These are phyloP conservation scores for Dicycla oo DNA, from an alignment of 2,888 invertebrate species.

Conservation along the genomic window DNA sequence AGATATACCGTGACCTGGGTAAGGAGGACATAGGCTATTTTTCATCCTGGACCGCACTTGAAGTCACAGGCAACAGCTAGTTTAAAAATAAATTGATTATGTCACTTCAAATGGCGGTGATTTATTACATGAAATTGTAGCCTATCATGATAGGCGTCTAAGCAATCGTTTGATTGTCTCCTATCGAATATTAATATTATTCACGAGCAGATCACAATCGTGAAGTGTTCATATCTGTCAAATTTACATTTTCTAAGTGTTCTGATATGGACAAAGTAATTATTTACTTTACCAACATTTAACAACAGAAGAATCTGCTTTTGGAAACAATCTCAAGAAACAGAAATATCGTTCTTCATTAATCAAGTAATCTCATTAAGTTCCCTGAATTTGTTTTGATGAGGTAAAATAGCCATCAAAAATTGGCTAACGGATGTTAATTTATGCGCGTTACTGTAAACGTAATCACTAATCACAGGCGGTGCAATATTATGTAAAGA, in stretches of 20 bases:
- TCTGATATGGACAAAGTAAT: background rate
- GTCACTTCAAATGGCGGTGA: background rate
- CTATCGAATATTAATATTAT: background rate
- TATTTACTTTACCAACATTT: background rate
- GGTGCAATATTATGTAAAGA: constrained; percentile 81
- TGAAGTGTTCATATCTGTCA: background rate
- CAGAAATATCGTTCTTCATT: background rate
- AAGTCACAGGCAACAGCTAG: no score
- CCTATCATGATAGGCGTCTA: constrained; percentile 1
- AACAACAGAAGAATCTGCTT: background rate
- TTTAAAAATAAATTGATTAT: background rate
- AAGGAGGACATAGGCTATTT: no score
- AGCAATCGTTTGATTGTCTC: background rate
- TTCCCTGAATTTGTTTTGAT: background rate
- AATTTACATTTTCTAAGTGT: background rate
- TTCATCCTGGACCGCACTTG: no score
- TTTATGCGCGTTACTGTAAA: constrained; percentile 68
- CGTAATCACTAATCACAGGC: constrained; percentile 76
- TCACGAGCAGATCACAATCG: background rate
- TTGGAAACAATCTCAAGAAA: background rate
- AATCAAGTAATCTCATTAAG: background rate
- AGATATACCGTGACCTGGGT: no score
- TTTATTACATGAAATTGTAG: background rate
- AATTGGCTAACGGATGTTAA: constrained; percentile 54
- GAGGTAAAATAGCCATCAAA: background rate